A percentile compares a stretch with the other conserved stretches of the same genome.
phyloP scores from a whole-genome alignment of 2,888 invertebrate species.

The Tenthredo amoena region DNA sequence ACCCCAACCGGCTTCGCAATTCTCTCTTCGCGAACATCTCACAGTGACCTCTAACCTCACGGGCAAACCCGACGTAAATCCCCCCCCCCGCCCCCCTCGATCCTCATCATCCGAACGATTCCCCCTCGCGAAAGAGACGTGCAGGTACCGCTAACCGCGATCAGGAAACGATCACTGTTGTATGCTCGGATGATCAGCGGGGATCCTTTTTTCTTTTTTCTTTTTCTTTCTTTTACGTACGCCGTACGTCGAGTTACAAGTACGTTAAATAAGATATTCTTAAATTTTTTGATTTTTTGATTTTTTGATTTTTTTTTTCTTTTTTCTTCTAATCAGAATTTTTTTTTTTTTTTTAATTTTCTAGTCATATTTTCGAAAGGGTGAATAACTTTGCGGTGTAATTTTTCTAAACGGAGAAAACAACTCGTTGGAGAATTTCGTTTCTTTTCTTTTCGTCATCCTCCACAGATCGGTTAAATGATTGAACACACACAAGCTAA shows the following conservation, averaged over 20 bases:
- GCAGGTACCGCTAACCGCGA: constrained; percentile 53
- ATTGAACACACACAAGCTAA: constrained; percentile 8
- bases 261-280: neutral
- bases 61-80: constrained; percentile 51
- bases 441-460: neutral
- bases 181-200: constrained; percentile 2
- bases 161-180: constrained; percentile 53
- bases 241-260: neutral
- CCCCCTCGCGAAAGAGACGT: constrained; percentile 31
- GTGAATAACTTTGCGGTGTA: neutral
- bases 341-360: too few relatives aligned
- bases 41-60: constrained; percentile 49
- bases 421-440: neutral
- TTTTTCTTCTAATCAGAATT: too few relatives aligned
- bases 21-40: constrained; percentile 16
- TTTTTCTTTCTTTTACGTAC: neutral
- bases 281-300: neutral
- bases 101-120: neutral
- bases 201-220: neutral
- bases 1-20: constrained; percentile 33
- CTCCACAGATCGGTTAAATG: neutral
- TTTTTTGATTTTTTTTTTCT: neutral
- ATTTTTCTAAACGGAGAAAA: neutral
- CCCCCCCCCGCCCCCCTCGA: neutral
- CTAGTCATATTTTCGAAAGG: neutral